Base-by-base conservation (phyloP, 2,888 invertebrate genomes). In the Dolichomitus sp. region DNA sequence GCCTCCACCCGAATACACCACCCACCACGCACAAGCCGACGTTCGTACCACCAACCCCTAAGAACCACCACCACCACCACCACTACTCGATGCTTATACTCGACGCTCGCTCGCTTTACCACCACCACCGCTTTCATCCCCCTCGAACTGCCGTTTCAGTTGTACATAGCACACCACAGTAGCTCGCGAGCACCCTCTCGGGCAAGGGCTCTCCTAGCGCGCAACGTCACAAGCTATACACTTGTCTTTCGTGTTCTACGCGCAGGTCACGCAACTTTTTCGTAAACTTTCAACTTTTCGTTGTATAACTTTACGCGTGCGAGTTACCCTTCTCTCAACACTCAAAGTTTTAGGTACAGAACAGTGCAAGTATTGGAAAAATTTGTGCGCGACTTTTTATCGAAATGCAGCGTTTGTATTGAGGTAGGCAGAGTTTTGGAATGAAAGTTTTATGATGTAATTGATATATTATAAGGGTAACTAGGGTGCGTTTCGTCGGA, bases 131-230 rank as follows among this genome's bases (percentile, higher is more conserved):
- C 27, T 19, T 66, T 77, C 91, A 90, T 90, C 92, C 91, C 91
- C 90, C 88, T 87, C 87, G 88, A 88, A 84, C 84, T 85, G 86
- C 87, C 87, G 88, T 77, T 80, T 77, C 73, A 48, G 90, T 91
- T 91, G 91, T 91, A 93, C 92, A 92, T 92, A 93, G 91, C 84
- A 85, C 85, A 87, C 90, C 77, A 93, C 93, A 93, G 93, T 93
- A 93, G 93, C 93, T 93, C 90, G 89, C 92, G 92, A 91, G 93
- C 92, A 91, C 88, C 91, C 89, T 88, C 86, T 86, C 90, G 89
- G 90, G 80, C 88, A 91, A 92, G 92, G 93, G 92, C 86, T 85
- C 79, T 80, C 80, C 85, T 85, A 89, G 85, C 87, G 87, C 89
- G 88, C 89, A 86, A 85, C 80, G 57, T 59, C 37, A 33, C 66